Evolutionary conservation across 2,888 invertebrate species (phyloP), one percentile per base, ranked within the genome.

Genomic region (Phyto melanocephala): DNA sequence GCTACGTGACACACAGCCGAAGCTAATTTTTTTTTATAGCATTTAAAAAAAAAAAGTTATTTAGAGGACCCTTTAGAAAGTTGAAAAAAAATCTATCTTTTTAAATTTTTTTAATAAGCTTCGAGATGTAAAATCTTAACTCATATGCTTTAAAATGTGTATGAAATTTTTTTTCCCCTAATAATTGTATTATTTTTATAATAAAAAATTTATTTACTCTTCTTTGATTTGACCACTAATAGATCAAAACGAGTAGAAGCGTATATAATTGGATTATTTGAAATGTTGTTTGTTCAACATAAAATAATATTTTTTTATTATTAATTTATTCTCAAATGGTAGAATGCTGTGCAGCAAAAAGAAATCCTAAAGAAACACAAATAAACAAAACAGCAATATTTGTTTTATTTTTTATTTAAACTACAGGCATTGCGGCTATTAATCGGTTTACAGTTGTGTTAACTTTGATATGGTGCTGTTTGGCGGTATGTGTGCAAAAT

Each of bases 201-300:
- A 17, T 15, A 45, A 45, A 45, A 45, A 45, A n/a, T n/a, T 8
- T 22, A 11, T 7, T 17, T 15, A 7, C 45, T 45, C 7, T 40
- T 0, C 11, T 47, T 20, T 4, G 0, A 11, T 15, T 47, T 8
- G 11, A 3, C 6, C 3, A 28, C 28, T 6, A 42, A n/a, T 20
- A 22, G 22, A 11, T 2, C 47, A 45, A 7, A n/a, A 45, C n/a
- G 15, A 7, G 17, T 45, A 42, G n/a, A 8, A 42, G 4, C 8
- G 22, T 22, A 37, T 13, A 13, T 35, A 60, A 50, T 47, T 71
- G 24, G 20, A 71, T 60, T 71, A 37, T 17, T 15, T 24, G 5
- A 60, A 71, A 37, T 22, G 11, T 47, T 72, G 60, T 40, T 40
- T 40, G 72, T 40, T 62, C 24, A 15, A 24, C 40, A 72, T n/a